These are phyloP conservation scores for Ganaspis sp. DNA, from an alignment of 1,140 invertebrate genomes.

Conservation along the genomic window DNA sequence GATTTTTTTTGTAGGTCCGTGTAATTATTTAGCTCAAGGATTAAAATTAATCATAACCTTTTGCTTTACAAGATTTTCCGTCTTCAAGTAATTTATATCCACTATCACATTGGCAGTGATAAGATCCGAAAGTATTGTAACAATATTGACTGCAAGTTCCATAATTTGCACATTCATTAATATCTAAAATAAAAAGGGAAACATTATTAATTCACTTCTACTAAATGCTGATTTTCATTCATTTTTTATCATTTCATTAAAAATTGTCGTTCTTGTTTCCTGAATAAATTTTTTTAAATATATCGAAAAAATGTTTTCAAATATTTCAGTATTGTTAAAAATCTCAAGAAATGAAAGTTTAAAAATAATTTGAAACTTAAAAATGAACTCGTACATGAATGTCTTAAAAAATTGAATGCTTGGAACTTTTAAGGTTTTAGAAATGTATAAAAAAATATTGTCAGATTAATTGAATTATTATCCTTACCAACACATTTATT, in stretches of 20 bases:
- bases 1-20: too few species aligned
- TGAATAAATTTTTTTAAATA: too few species aligned
- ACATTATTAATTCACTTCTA: neutral
- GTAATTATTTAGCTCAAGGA: too few species aligned
- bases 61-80: conserved; percentile 83
- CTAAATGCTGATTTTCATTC: too few species aligned
- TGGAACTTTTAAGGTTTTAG: neutral
- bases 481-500: conserved; percentile 84
- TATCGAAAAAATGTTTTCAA: too few species aligned
- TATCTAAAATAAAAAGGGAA: conserved; percentile 76
- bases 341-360: too few species aligned
- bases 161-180: conserved; percentile 88
- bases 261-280: too few species aligned
- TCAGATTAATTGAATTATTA: neutral
- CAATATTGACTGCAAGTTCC: conserved; percentile 91
- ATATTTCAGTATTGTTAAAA: too few species aligned
- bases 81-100: conserved; percentile 84
- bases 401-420: neutral
- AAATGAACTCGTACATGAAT: too few species aligned
- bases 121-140: conserved; percentile 85
- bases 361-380: too few species aligned
- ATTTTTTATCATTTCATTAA: too few species aligned
- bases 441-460: neutral
- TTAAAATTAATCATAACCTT: conserved; percentile 59
- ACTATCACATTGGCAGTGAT: conserved; percentile 86